Base-by-base conservation (phyloP, 2,113 vertebrate genomes). In the Hemibagrus wyckioides region DNA sequence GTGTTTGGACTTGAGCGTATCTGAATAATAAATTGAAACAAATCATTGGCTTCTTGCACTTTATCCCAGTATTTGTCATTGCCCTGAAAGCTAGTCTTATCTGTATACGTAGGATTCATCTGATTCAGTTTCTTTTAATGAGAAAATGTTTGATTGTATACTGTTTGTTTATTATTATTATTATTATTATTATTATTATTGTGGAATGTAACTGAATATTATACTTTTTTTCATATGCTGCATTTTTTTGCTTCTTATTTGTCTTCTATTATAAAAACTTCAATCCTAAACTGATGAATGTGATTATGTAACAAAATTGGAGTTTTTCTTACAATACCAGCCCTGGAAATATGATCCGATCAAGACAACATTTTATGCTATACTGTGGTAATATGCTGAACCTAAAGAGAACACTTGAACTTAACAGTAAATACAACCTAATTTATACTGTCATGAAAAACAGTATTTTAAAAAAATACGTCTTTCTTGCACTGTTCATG, bases 1-100 rank as follows among this genome's bases (percentile, higher is more conserved):
- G 69, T 87, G 81, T 84, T 77, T 86, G 59, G 48, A 67, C 48
- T 69, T 63, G 44, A 87, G 79, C 36, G 88, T 86, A 83, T 44
- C 81, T 75, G 56, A 86, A 57, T 73, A 84, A 89, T 86, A 82
- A 80, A 79, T 50, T 73, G 33, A 59, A 77, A 80, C 93, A 90
- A 48, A 91, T 87, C 89, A 92, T 92, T 92, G 94, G 94, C 94
- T 95, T 94, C 89, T 90, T 93, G 95, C 95, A 95, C 95, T 96
- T 95, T 96, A 95, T 91, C 89, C 90, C 88, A 73, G 65, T 88
- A 54, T 88, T 88, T 80, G 76, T 79, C 88, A 79, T 92, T 57
- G 77, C 91, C 82, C 91, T 91, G 73, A 90, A 90, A 73, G 82
- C 25, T 88, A 77, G 83, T 71, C 80, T 89, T 79, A n/a, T 83